A percentile compares a stretch with the other conserved stretches of the same genome.
These are phyloP conservation scores for Argopecten irradians DNA, from an alignment of 1,140 invertebrate genomes.

Conservation along the genomic window DNA sequence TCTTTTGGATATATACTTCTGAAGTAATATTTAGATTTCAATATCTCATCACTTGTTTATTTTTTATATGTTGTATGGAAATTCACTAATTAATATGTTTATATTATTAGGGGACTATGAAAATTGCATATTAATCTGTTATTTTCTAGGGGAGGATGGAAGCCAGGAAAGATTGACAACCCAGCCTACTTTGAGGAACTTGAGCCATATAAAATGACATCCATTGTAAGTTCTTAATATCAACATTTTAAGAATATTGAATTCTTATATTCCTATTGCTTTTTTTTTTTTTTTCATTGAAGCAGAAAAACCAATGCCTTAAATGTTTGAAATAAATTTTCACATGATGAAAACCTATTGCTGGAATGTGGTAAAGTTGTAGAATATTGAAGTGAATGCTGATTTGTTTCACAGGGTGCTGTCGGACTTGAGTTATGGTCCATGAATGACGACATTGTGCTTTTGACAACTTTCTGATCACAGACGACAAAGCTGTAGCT, in stretches of 20 bases:
- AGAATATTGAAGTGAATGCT: background rate
- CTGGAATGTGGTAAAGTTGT: no score
- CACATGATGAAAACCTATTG: background rate
- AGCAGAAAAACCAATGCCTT: no score
- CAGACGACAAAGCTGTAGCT: slow-evolving; percentile 89
- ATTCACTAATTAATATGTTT: no score
- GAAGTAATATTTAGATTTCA: no score
- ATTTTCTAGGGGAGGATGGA: slow-evolving; percentile 83
- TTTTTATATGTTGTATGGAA: no score
- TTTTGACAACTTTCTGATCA: slow-evolving; percentile 95
- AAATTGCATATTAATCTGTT: background rate
- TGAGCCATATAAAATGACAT: slow-evolving; percentile 92
- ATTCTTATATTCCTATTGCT: background rate
- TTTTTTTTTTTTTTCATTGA: background rate
- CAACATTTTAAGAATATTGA: background rate
- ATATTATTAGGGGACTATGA: no score
- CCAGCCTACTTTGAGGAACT: slow-evolving; percentile 96
- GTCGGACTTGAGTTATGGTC: slow-evolving; percentile 98
- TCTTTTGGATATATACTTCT: no score
- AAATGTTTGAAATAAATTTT: background rate
- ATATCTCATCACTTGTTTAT: no score
- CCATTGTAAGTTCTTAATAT: slow-evolving; percentile 89
- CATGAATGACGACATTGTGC: slow-evolving; percentile 93
- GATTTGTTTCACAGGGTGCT: slow-evolving; percentile 84
- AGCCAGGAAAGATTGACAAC: slow-evolving; percentile 92